Evolutionary conservation across 2,797 vertebrate species (phyloP), one percentile per base, ranked within the genome.

Genomic region (Monodelphis domestica): DNA sequence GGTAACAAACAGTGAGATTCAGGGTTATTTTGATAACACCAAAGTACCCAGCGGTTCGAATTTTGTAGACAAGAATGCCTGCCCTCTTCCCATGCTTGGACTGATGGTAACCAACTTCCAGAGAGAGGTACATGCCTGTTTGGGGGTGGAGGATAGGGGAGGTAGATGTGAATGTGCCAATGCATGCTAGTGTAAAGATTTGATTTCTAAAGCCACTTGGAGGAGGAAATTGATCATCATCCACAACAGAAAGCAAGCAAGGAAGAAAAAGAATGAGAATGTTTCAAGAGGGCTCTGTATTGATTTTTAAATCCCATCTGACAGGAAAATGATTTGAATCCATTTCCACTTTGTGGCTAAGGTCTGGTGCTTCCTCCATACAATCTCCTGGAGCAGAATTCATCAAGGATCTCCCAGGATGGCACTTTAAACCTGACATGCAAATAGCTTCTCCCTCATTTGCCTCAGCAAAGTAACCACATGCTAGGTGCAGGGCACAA

Each of bases 241-340:
- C 59, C 87, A 89, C 91, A 78, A 90, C 50, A 57, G 91, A 94
- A 33, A 91, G 70, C 53, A 54, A 91, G 89, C 88, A 93, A 94
- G 94, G 55, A 94, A 90, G 59, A 89, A 90, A 93, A 92, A 91
- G 78, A 89, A 51, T 53, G 93, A 94, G 93, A 95, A 96, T 89
- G 24, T 54, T 96, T 93, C 94, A 54, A 91, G 91, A 91, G 95
- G 88, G n/a, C 88, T 93, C 28, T 53, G 53, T 91, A 95, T 95
- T 96, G 97, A 96, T 96, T 97, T 92, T 95, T 90, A 97, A 97
- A 96, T 94, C 93, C 93, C 54, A 50, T 56, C 90, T 94, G 95
- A 95, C 94, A 92, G 55, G 33, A 96, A 95, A 95, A 92, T 92
- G 91, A 96, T 93, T 93, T 89, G 93, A 96, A 59, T 91, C 91